Evolutionary conservation across 2,113 vertebrate species (phyloP).

Genomic region (Cebidichthys violaceus): DNA sequence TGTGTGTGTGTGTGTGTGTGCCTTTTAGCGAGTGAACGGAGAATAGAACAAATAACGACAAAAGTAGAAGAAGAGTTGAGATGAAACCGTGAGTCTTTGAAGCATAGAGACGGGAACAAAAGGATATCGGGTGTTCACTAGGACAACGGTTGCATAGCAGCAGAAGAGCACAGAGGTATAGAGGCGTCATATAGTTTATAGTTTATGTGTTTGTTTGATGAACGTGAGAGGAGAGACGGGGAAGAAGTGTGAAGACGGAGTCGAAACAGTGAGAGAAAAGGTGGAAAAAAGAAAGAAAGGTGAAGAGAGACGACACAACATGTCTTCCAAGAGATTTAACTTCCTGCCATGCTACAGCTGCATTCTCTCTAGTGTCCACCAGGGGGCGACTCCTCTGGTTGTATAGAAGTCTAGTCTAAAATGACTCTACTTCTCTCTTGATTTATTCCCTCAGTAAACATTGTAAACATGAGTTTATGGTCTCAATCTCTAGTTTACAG

Average conservation of each 20-base stretch:
- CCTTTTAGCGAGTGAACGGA: not conserved
- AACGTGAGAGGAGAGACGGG: not conserved
- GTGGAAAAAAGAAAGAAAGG: not conserved
- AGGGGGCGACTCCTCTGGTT: too few species aligned
- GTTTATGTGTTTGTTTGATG: not conserved
- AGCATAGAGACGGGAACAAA: conserved; percentile 3
- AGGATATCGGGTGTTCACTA: conserved; percentile 13
- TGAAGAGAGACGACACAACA: not conserved
- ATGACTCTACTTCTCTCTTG: too few species aligned
- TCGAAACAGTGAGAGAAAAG: not conserved
- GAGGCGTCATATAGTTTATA: conserved; percentile 8
- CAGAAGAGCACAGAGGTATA: not conserved
- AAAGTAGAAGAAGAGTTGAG: not conserved
- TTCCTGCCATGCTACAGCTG: too few species aligned
- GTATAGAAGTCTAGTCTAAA: too few species aligned
- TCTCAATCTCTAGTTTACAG: too few species aligned
- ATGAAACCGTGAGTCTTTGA: not conserved
- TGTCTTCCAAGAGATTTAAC: too few species aligned
- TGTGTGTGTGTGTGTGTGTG: not conserved
- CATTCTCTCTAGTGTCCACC: too few species aligned
- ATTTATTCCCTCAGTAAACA: too few species aligned
- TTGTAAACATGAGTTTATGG: too few species aligned
- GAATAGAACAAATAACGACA: not conserved
- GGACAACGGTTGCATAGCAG: conserved; percentile 32
- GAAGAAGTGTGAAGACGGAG: not conserved